A percentile compares a stretch with the other conserved stretches of the same genome.
phyloP scores from a whole-genome alignment of 2,113 vertebrate genomes.

The Gnathonemus echidnorhynchus region DNA sequence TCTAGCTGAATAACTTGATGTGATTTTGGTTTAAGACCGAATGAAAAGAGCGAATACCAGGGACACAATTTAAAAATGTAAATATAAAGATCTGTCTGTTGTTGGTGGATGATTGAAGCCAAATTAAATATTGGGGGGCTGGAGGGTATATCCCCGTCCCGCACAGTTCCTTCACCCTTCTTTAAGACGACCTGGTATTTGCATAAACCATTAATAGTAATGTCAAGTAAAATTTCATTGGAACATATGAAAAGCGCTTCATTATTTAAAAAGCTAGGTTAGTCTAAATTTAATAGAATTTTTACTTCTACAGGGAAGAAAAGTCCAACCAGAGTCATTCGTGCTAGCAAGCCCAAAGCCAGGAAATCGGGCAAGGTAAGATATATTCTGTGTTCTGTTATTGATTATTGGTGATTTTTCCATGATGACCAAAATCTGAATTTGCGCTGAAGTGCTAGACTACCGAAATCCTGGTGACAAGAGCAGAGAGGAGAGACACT shows the following conservation, averaged over 20 bases:
- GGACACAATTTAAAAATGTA: neutral
- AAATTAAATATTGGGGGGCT: neutral
- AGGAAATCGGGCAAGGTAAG: constrained; percentile 84
- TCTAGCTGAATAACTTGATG: neutral
- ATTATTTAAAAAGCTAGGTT: neutral
- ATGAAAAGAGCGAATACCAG: neutral
- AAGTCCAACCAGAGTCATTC: constrained; percentile 70
- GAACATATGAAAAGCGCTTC: neutral
- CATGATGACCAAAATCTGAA: neutral
- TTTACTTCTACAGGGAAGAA: constrained; percentile 63
- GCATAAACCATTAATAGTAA: neutral
- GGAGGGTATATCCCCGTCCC: neutral
- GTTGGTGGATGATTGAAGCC: neutral
- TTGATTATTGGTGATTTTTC: neutral
- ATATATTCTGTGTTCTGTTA: neutral
- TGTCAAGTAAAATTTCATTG: neutral
- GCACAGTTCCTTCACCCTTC: neutral
- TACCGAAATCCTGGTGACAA: neutral
- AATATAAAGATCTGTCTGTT: neutral
- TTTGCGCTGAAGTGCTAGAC: neutral
- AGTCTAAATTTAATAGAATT: constrained; percentile 37
- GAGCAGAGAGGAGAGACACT: neutral
- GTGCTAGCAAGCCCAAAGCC: constrained; percentile 68
- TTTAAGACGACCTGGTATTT: neutral
- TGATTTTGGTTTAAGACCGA: neutral